A percentile compares a stretch with the other conserved stretches of the same genome.
phyloP scores from a whole-genome alignment of 2,113 vertebrate species.

The Tiliqua scincoides region DNA sequence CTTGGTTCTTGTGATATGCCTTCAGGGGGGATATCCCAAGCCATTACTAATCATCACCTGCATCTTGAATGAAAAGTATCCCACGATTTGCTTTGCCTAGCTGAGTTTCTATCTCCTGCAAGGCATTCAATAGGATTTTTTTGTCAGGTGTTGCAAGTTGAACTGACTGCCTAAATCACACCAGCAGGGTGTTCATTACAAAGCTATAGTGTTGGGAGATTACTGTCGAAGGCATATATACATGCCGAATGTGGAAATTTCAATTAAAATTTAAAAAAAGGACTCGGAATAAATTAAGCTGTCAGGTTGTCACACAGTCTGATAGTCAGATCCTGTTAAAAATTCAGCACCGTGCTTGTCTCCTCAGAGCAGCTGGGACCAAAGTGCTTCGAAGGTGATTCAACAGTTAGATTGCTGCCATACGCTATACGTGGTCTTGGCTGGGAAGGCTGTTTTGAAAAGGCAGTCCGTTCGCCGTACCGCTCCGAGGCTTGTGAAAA shows the following conservation, averaged over 20 bases:
- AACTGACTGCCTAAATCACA: not conserved
- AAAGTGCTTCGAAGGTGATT: no score
- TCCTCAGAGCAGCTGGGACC: not conserved
- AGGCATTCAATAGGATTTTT: conserved; percentile 1
- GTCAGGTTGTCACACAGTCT: not conserved
- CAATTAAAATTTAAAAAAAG: conserved; percentile 8
- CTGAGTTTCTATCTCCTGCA: not conserved
- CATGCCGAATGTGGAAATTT: not conserved
- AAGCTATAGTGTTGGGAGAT: not conserved
- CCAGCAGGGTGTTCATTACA: conserved; percentile 1
- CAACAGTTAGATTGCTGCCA: not conserved
- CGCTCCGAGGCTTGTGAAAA: not conserved
- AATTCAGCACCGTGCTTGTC: not conserved
- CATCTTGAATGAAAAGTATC: conserved; percentile 22
- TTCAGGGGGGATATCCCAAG: conserved; percentile 33
- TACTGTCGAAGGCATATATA: not conserved
- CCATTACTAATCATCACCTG: conserved; percentile 25
- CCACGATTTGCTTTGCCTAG: not conserved
- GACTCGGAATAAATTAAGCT: not conserved
- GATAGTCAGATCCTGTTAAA: not conserved
- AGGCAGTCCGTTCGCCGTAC: not conserved
- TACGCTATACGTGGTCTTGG: not conserved
- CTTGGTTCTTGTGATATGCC: not conserved
- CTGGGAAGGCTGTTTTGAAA: not conserved
- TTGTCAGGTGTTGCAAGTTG: conserved; percentile 25